Evolutionary conservation across 2,888 invertebrate species (phyloP), one percentile per base, ranked within the genome.

Genomic region (Spodoptera picta): DNA sequence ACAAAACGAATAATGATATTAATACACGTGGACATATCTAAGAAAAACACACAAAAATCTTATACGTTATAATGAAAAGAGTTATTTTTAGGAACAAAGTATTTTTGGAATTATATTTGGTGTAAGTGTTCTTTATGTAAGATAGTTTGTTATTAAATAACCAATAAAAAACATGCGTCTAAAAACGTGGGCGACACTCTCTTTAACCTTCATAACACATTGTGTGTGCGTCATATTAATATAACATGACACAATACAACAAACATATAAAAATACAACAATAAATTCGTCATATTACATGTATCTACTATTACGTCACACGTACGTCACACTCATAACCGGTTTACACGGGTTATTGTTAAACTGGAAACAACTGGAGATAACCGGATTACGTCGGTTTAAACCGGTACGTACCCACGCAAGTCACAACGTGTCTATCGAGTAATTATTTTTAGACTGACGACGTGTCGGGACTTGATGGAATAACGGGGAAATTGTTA

Each of bases 351-450:
- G 56, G 70, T 63, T 71, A 60, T 65, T 71, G 51, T 51, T 62
- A 52, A 48, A 62, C 66, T 31, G 53, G 58, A 60, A 61, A 65
- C 61, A 47, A 47, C 46, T 43, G 72, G 75, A 60, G 44, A 57
- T 71, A 72, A 75, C 71, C n/a, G 42, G 65, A 72, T 72, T 71
- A 75, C 31, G 23, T 44, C 65, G 9, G 52, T 46, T 52, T 52
- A 55, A 53, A 49, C 52, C 10, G 41, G 58, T 47, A 36, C n/a
- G 6, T 47, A 36, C 46, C 48, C 52, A 49, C 64, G 65, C 48
- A n/a, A 27, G 54, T 65, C 65, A 11, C 55, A 50, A 57, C 53
- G 56, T 64, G 56, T 64, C 14, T 41, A 4, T 45, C 24, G 4
- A 4, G 48, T 56, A 56, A 64, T 75, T 75, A 59, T 75, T 64